Evolutionary conservation across 2,113 vertebrate species (phyloP).

Genomic region (Eurypyga helias): DNA sequence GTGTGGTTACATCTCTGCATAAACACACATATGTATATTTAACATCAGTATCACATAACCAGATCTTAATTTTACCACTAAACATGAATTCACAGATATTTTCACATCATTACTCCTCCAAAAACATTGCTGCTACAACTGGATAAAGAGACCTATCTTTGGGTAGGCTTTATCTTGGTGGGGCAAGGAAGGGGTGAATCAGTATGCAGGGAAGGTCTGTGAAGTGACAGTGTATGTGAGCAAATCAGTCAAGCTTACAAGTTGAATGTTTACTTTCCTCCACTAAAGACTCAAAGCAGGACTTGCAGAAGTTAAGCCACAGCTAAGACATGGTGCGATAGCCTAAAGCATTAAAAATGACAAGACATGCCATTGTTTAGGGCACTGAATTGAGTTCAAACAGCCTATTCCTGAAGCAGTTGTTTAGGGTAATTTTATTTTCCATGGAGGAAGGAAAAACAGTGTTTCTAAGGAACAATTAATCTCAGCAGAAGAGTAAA

Average conservation of each 20-base stretch:
- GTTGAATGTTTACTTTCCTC: background rate
- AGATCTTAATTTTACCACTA: background rate
- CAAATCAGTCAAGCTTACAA: fast-evolving
- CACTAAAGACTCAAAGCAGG: background rate
- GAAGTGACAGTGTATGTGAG: background rate
- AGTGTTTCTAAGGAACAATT: background rate
- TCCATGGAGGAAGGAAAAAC: background rate
- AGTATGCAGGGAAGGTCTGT: background rate
- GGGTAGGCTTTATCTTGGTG: background rate
- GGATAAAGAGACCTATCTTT: background rate
- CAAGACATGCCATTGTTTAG: background rate
- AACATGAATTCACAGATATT: background rate
- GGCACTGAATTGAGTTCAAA: background rate
- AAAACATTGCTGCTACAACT: background rate
- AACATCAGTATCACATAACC: background rate
- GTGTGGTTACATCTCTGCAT: background rate
- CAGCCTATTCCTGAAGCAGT: background rate
- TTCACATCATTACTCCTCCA: background rate
- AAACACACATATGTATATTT: background rate
- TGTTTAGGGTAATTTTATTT: background rate
- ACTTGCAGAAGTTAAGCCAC: background rate
- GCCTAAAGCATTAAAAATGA: background rate
- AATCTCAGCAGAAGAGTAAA: background rate
- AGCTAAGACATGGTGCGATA: no score
- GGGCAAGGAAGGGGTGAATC: background rate